These are phyloP conservation scores for Drosophila dunni DNA, from an alignment of 1,140 invertebrate genomes.

Conservation along the genomic window DNA sequence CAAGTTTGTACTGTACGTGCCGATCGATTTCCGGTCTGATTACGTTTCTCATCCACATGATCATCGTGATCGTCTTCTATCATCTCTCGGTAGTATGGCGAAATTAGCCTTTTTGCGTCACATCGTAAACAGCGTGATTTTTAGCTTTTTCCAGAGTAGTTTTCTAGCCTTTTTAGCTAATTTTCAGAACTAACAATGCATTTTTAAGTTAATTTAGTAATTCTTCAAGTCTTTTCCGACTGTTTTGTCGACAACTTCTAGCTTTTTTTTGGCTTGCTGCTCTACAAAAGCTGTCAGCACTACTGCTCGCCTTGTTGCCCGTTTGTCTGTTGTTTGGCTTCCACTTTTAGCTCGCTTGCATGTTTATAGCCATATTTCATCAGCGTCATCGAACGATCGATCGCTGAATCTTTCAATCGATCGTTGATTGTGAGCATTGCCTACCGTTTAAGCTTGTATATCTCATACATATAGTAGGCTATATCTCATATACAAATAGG, in stretches of 20 bases:
- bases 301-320: conserved; percentile 18
- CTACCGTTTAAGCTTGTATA: background rate
- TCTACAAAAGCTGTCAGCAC: too few species aligned
- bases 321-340: conserved; percentile 74
- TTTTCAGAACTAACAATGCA: too few species aligned
- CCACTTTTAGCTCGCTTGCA: conserved; percentile 32
- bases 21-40: conserved; percentile 84
- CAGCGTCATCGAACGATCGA: conserved; percentile 48
- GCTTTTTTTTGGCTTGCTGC: too few species aligned
- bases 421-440: conserved; percentile 23
- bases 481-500: background rate
- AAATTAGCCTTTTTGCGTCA: too few species aligned
- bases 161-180: too few species aligned
- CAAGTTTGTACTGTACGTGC: conserved; percentile 53
- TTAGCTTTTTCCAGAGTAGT: too few species aligned
- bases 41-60: conserved; percentile 72
- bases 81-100: background rate
- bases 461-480: conserved; percentile 4
- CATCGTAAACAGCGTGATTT: too few species aligned
- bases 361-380: conserved; percentile 67
- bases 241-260: too few species aligned
- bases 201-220: too few species aligned
- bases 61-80: conserved; percentile 53
- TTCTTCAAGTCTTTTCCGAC: too few species aligned
- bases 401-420: conserved; percentile 15